phyloP scores from a whole-genome alignment of 2,113 vertebrate species.

The Rhinoptilus africanus region DNA sequence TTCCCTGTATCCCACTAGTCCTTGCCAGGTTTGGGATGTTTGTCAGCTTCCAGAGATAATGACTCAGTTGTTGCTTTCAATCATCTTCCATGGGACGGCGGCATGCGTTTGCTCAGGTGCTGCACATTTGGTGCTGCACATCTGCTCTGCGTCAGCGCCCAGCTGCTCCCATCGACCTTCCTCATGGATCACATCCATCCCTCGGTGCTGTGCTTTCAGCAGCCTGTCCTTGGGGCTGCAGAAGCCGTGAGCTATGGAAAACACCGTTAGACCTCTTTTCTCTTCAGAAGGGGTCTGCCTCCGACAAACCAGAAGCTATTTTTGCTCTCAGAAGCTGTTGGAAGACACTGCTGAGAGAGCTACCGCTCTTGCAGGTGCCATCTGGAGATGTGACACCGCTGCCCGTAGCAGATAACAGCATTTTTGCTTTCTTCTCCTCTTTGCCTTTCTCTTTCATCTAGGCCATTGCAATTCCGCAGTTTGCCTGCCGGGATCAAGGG shows the following conservation, averaged over 20 bases:
- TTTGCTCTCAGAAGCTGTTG: neutral
- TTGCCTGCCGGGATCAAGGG: neutral
- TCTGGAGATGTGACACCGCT: neutral
- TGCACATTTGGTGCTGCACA: too few species aligned
- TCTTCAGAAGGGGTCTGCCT: neutral
- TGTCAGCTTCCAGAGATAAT: neutral
- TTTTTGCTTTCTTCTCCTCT: neutral
- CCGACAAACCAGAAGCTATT: neutral
- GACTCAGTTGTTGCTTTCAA: neutral
- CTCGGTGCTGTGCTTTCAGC: neutral
- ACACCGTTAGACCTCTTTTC: neutral
- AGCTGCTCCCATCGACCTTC: neutral
- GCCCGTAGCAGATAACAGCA: neutral
- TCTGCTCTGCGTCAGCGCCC: neutral
- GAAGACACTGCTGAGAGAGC: neutral
- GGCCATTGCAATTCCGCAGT: neutral
- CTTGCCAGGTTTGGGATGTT: neutral
- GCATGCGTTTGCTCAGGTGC: neutral
- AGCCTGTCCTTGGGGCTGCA: neutral
- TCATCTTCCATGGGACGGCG: accelerated
- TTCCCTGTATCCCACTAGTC: neutral
- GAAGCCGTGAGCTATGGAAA: neutral
- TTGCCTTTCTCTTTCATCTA: neutral
- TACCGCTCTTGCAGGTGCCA: neutral
- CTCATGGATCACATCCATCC: neutral